A percentile compares a stretch with the other conserved stretches of the same genome.
These are phyloP conservation scores for Oryzias melastigma DNA, from an alignment of 2,113 vertebrate species.

Conservation along the genomic window DNA sequence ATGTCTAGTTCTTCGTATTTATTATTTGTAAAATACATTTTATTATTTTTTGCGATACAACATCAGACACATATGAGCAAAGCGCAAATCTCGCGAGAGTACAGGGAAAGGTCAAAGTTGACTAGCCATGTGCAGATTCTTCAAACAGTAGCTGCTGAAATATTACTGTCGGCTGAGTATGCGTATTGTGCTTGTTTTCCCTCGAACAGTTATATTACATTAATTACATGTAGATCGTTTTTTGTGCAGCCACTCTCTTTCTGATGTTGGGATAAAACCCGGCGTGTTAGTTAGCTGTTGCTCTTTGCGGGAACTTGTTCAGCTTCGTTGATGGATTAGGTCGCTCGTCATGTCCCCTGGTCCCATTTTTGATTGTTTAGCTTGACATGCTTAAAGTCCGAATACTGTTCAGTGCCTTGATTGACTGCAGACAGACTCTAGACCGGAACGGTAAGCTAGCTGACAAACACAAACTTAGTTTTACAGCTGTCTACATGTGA, in stretches of 20 bases:
- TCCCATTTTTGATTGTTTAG: conserved; percentile 1
- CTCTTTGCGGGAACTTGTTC: conserved; percentile 5
- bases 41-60: no score
- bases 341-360: not conserved
- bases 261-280: no score
- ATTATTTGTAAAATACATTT: no score
- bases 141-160: no score
- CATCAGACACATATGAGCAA: no score
- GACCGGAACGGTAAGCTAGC: conserved; percentile 51
- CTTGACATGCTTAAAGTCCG: conserved; percentile 56
- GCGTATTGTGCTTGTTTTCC: no score
- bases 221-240: no score
- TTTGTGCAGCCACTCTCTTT: no score
- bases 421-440: conserved; percentile 8
- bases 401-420: conserved; percentile 49
- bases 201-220: no score
- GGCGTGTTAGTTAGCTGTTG: no score
- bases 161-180: no score
- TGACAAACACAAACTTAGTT: not conserved
- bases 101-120: conserved; percentile 56
- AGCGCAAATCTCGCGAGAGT: conserved; percentile 63
- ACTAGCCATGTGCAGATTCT: conserved; percentile 58
- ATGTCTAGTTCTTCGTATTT: no score
- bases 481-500: not conserved
- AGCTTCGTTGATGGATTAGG: not conserved